Conservation (phyloP, 2,888 invertebrate genomes). For the Oxytorus armatus region DNA sequence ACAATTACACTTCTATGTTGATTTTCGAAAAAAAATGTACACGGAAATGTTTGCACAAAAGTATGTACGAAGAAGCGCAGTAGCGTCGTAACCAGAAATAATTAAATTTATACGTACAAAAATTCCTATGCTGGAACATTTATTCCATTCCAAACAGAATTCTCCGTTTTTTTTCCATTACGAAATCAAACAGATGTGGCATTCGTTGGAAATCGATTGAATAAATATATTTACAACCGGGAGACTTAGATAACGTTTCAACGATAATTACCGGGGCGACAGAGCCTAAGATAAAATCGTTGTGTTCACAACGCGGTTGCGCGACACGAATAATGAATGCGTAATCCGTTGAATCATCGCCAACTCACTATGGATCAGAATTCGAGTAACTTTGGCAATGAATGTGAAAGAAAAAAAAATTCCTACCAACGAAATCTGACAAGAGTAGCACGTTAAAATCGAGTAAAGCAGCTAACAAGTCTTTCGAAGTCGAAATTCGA, state of each 20-base stretch:
- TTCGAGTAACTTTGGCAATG: too few relatives aligned
- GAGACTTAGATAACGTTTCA: constrained; percentile 7
- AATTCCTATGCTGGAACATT: neutral
- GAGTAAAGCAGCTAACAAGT: neutral
- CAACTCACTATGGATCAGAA: neutral
- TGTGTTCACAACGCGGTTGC: constrained; percentile 75
- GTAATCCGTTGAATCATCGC: neutral
- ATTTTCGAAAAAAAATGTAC: too few relatives aligned
- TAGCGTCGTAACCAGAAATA: too few relatives aligned
- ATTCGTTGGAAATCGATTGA: constrained; percentile 51
- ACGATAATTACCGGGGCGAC: constrained; percentile 55
- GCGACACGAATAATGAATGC: neutral
- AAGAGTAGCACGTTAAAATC: constrained; percentile 10
- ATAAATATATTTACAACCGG: constrained; percentile 48
- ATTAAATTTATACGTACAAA: too few relatives aligned
- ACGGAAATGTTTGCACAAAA: too few relatives aligned
- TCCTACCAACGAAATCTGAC: neutral
- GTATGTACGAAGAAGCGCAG: too few relatives aligned
- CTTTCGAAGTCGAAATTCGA: constrained; percentile 25
- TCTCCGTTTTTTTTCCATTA: neutral
- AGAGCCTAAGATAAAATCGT: constrained; percentile 71
- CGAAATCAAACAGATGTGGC: neutral
- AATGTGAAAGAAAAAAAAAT: too few relatives aligned
- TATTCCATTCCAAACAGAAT: neutral
- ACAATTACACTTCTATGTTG: neutral